phyloP scores from a whole-genome alignment of 2,113 vertebrate species.

The Thryonomys swinderianus region DNA sequence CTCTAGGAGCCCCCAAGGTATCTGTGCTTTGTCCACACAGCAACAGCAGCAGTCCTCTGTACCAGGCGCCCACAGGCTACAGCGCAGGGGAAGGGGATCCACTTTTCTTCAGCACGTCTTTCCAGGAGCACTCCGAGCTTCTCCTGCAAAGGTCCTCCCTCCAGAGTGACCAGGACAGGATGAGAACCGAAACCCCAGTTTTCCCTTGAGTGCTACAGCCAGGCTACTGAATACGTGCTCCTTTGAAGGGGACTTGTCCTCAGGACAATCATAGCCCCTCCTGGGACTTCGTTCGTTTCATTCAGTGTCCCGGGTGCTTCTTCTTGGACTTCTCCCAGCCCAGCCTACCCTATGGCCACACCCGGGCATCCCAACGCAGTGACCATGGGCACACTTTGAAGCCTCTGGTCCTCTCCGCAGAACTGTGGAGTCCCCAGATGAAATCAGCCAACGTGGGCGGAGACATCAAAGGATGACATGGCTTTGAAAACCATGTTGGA shows the following conservation, averaged over 20 bases:
- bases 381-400: rapidly evolving
- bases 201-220: rapidly evolving
- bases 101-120: rapidly evolving
- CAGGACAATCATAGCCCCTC: rapidly evolving
- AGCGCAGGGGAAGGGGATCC: rapidly evolving
- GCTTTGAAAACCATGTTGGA: not conserved
- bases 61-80: rapidly evolving
- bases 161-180: rapidly evolving
- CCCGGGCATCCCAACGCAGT: rapidly evolving
- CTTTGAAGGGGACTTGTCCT: rapidly evolving
- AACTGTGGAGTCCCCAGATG: too few species aligned
- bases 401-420: not conserved
- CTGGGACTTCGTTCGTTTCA: rapidly evolving
- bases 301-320: too few species aligned
- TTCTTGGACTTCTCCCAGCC: rapidly evolving
- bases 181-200: rapidly evolving
- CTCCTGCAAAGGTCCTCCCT: too few species aligned
- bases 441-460: not conserved
- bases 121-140: not conserved
- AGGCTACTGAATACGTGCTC: not conserved
- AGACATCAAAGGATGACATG: not conserved
- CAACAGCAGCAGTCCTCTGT: rapidly evolving
- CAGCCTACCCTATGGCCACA: not conserved
- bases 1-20: rapidly evolving
- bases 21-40: rapidly evolving